These are phyloP conservation scores for Hyperopisus bebe DNA, from an alignment of 2,113 vertebrate genomes.

Conservation along the genomic window DNA sequence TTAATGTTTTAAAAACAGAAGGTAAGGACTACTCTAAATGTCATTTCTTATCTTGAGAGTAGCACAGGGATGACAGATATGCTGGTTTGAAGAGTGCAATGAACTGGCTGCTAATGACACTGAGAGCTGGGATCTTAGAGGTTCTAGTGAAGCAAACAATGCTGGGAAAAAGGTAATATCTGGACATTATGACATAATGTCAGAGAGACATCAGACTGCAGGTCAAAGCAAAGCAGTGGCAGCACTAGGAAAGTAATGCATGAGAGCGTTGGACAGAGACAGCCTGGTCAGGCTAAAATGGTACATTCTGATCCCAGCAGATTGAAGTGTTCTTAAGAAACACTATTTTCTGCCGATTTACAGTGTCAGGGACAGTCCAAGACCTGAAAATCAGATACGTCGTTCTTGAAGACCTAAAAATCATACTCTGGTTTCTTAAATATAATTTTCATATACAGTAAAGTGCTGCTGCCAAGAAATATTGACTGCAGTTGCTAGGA, in stretches of 20 bases:
- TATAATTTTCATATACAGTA: slow-evolving; percentile 27
- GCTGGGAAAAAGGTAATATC: neutral
- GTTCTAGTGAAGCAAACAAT: neutral
- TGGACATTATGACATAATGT: neutral
- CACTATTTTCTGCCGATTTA: neutral
- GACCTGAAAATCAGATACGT: neutral
- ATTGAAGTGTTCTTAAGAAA: neutral
- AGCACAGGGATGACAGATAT: neutral
- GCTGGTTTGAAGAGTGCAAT: neutral
- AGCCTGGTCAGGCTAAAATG: neutral
- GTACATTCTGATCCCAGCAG: neutral
- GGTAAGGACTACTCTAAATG: neutral
- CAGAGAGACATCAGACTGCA: neutral
- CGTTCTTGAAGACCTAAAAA: neutral
- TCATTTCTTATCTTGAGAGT: neutral
- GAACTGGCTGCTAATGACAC: neutral
- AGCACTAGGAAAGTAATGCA: neutral
- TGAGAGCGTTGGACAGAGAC: neutral
- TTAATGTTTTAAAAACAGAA: neutral
- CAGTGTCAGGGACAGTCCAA: neutral
- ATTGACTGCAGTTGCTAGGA: slow-evolving; percentile 49
- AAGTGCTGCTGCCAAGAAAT: slow-evolving; percentile 43
- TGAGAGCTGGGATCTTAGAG: neutral
- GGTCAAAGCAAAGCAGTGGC: neutral
- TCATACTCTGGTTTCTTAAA: slow-evolving; percentile 10